phyloP scores from a whole-genome alignment of 2,113 vertebrate species.

The Lasiurus borealis region DNA sequence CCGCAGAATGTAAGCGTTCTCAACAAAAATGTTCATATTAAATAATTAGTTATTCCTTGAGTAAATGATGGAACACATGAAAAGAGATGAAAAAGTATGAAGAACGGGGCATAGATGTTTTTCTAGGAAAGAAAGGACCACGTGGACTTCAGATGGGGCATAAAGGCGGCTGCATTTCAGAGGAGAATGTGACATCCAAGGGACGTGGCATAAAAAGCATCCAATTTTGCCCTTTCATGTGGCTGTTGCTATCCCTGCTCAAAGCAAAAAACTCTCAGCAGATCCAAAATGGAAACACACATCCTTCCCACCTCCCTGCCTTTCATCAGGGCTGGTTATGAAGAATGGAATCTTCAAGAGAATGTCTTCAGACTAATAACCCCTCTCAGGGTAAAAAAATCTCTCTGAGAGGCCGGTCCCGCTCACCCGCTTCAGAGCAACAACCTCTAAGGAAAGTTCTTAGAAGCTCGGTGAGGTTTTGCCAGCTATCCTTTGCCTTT shows the following conservation, averaged over 20 bases:
- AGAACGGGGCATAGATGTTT: background rate
- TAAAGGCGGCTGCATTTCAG: background rate
- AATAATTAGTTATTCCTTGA: conserved; percentile 2
- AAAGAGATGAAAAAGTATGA: background rate
- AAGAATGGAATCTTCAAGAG: background rate
- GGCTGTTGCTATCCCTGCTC: no score
- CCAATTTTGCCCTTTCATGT: background rate
- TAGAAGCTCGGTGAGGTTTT: background rate
- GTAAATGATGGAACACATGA: background rate
- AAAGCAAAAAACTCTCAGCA: background rate
- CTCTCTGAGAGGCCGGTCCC: background rate
- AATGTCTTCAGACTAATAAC: background rate
- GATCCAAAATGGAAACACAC: background rate
- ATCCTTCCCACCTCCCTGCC: background rate
- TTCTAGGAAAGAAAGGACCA: background rate
- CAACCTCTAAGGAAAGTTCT: background rate
- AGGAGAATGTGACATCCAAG: background rate
- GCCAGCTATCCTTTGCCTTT: background rate
- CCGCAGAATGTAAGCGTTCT: background rate
- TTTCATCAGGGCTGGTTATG: conserved; percentile 13
- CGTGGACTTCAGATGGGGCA: fast-evolving
- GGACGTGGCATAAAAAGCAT: fast-evolving
- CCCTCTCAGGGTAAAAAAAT: background rate
- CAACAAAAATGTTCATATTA: background rate
- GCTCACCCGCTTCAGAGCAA: background rate